Evolutionary conservation across 2,888 invertebrate genomes (phyloP).

Genomic region (Lithophane ornitopus): DNA sequence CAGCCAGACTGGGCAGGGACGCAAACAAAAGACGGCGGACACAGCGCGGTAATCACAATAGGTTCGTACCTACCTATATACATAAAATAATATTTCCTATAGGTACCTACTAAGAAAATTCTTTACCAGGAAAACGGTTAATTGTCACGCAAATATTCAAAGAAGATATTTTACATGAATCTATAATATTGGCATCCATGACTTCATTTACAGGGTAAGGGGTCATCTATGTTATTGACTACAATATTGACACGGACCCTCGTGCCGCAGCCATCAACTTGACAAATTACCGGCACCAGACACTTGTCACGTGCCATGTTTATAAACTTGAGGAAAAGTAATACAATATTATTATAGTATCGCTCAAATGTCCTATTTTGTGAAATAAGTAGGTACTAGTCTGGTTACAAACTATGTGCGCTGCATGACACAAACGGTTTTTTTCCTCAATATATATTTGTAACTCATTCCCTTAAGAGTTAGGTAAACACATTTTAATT

Average conservation of each 20-base stretch:
- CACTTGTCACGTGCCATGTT: constrained; percentile 38
- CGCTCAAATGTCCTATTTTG: constrained; percentile 4
- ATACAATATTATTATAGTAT: constrained; percentile 4
- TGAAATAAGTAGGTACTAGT: neutral
- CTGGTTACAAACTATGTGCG: neutral
- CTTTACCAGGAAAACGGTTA: constrained; percentile 5
- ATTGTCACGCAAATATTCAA: neutral
- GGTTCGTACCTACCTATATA: neutral
- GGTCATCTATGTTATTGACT: constrained; percentile 25
- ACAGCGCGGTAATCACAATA: constrained; percentile 11
- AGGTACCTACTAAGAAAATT: constrained; percentile 10
- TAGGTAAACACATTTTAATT: neutral
- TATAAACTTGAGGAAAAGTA: constrained; percentile 28
- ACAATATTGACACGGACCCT: constrained; percentile 44
- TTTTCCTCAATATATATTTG: neutral
- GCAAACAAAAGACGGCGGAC: constrained; percentile 52
- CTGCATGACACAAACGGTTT: neutral
- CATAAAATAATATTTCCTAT: neutral
- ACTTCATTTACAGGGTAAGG: constrained; percentile 12
- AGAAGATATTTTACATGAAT: neutral
- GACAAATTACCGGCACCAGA: constrained; percentile 53
- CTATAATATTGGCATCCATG: constrained; percentile 6
- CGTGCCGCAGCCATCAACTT: constrained; percentile 30
- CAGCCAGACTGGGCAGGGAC: constrained; percentile 27
- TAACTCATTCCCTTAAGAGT: neutral